Percentiles rank a stretch among this genome's conserved stretches.
Evolutionary conservation across 1,140 invertebrate genomes (phyloP).

Genomic region (Trichomalopsis sarcophagae): DNA sequence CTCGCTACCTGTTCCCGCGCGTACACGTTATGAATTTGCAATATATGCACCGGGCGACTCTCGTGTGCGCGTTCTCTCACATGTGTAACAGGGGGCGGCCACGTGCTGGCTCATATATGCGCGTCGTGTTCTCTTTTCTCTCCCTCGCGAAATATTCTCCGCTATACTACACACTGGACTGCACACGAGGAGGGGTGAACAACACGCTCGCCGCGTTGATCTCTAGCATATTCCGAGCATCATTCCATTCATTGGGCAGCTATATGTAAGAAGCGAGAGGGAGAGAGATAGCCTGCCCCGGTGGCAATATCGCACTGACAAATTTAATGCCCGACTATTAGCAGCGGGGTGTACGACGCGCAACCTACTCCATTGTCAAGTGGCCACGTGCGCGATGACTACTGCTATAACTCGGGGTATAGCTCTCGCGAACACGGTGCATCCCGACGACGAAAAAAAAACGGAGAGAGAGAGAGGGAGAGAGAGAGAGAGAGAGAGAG

Average conservation of each 20-base stretch:
- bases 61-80: neutral
- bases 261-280: conserved; percentile 11
- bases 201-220: conserved; percentile 36
- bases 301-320: conserved; percentile 71
- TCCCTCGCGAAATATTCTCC: conserved; percentile 22
- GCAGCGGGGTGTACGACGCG: conserved; percentile 53
- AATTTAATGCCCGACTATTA: conserved; percentile 74
- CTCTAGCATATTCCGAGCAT: conserved; percentile 66
- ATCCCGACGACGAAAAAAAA: neutral
- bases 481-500: neutral
- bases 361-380: conserved; percentile 64
- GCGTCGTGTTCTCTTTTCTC: neutral
- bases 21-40: conserved; percentile 31
- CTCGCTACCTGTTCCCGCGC: conserved; percentile 40
- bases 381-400: conserved; percentile 70
- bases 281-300: conserved; percentile 55
- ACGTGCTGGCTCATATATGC: conserved; percentile 12
- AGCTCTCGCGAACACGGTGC: neutral
- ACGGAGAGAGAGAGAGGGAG: neutral
- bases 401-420: neutral
- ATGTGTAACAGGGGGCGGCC: neutral
- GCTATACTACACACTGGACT: neutral
- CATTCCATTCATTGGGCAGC: conserved; percentile 61
- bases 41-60: neutral
- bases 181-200: too few species aligned